phyloP scores from a whole-genome alignment of 2,888 invertebrate genomes.

The Meteorus colon region DNA sequence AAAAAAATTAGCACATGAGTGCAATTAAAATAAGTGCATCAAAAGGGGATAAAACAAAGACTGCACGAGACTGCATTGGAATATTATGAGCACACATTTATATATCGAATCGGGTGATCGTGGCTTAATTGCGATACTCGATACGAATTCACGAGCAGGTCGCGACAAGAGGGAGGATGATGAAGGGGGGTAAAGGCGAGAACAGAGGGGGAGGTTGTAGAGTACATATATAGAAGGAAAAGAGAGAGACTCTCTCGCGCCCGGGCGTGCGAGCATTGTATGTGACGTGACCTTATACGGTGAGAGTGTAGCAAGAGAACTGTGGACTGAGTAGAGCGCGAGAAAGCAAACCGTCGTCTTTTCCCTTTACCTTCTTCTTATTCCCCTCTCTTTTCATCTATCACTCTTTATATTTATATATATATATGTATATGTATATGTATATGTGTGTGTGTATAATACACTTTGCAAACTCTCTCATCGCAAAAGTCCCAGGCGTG shows the following conservation, averaged over 20 bases:
- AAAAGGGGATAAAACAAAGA: not conserved
- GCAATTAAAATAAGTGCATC: not conserved
- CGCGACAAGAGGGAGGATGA: conserved; percentile 10
- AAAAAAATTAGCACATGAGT: not conserved
- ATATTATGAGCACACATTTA: not conserved
- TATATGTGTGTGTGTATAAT: not conserved
- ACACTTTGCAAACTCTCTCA: conserved; percentile 3
- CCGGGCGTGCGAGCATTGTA: conserved; percentile 38
- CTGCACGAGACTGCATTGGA: not conserved
- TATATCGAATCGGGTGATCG: conserved; percentile 23
- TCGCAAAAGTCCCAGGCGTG: not conserved
- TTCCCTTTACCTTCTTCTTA: conserved; percentile 31
- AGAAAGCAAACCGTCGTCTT: conserved; percentile 51
- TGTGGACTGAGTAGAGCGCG: conserved; percentile 35
- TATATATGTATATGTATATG: not conserved
- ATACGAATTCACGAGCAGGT: conserved; percentile 34
- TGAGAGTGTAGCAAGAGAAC: conserved; percentile 45
- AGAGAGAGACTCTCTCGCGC: conserved; percentile 5
- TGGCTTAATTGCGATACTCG: conserved; percentile 37
- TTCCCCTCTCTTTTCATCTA: conserved; percentile 16
- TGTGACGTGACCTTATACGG: conserved; percentile 55
- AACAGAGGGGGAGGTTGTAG: not conserved
- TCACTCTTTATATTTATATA: not conserved
- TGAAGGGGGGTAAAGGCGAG: not conserved
- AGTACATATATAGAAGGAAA: conserved; percentile 5